Evolutionary conservation across 1,140 invertebrate species (phyloP).

Genomic region (Megalonaias nervosa): DNA sequence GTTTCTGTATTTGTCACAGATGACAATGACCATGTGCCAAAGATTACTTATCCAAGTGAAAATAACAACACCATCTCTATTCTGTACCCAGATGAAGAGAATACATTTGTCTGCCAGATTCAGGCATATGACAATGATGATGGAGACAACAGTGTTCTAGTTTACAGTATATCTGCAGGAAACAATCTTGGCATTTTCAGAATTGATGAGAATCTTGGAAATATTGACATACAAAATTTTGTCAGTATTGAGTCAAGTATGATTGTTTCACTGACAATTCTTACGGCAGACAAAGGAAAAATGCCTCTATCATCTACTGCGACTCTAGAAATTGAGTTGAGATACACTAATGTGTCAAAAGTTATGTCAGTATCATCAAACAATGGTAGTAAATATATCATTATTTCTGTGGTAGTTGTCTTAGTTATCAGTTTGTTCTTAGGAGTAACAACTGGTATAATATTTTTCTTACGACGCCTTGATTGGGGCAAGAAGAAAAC

Average conservation of each 20-base stretch:
- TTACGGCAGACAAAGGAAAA: slow-evolving; percentile 18
- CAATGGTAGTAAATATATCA: slow-evolving; percentile 18
- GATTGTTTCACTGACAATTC: slow-evolving; percentile 12
- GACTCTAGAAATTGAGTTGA: slow-evolving; percentile 17
- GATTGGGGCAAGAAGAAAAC: slow-evolving; percentile 9
- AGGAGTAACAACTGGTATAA: slow-evolving; percentile 24
- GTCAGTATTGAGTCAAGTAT: slow-evolving; percentile 23
- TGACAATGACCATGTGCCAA: slow-evolving; percentile 94
- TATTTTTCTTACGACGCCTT: slow-evolving; percentile 16
- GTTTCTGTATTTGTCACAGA: slow-evolving; percentile 73
- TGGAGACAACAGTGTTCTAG: slow-evolving; percentile 43
- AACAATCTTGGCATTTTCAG: slow-evolving; percentile 83
- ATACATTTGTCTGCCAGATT: slow-evolving; percentile 32
- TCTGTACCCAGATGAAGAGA: slow-evolving; percentile 41
- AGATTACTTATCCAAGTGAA: slow-evolving; percentile 61
- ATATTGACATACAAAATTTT: background rate
- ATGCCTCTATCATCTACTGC: slow-evolving; percentile 12
- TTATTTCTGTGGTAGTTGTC: slow-evolving; percentile 30
- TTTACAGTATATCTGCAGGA: slow-evolving; percentile 45
- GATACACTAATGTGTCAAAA: slow-evolving; percentile 30
- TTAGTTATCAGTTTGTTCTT: slow-evolving; percentile 26
- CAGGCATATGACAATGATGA: slow-evolving; percentile 55
- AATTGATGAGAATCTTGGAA: slow-evolving; percentile 87
- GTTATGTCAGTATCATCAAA: background rate
- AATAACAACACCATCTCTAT: slow-evolving; percentile 49